Evolutionary conservation across 64 coral and sea anemone species (phyloP).

Genomic region (Porites australiensis): DNA sequence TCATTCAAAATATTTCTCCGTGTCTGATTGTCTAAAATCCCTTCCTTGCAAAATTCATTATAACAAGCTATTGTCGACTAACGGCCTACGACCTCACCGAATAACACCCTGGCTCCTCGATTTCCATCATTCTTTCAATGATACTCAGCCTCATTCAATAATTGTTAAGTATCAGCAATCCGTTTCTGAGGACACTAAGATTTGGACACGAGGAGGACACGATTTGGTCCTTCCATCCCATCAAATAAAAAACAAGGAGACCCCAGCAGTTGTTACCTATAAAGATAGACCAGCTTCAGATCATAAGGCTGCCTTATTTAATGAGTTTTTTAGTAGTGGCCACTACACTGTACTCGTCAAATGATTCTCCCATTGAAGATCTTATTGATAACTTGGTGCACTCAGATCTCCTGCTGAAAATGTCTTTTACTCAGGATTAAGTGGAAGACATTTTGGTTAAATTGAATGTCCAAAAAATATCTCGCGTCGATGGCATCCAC

Average conservation of each 20-base stretch:
- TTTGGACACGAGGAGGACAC: not conserved
- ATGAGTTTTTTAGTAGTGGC: conserved; percentile 67
- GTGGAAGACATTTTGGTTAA: conserved; percentile 49
- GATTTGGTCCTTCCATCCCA: not conserved
- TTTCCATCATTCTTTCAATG: too few species aligned
- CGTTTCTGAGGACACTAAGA: not conserved
- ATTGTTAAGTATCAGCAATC: too few species aligned
- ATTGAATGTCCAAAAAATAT: conserved; percentile 38
- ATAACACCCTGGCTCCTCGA: too few species aligned
- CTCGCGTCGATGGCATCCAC: conserved; percentile 55
- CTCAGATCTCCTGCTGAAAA: conserved; percentile 26
- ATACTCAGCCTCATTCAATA: too few species aligned
- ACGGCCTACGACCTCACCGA: too few species aligned
- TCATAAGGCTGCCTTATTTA: conserved; percentile 53
- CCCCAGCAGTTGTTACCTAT: conserved; percentile 5
- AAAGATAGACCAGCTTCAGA: conserved; percentile 43
- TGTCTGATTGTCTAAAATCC: not conserved
- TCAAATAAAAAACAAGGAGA: not conserved
- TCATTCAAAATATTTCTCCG: too few species aligned
- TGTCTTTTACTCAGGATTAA: conserved; percentile 22
- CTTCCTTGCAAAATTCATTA: too few species aligned
- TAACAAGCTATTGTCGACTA: too few species aligned
- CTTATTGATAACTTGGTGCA: conserved; percentile 24
- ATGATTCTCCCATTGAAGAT: not conserved
- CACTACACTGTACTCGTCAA: conserved; percentile 13